Conservation (phyloP, 1,140 invertebrate genomes). For the Aricia agestis region DNA sequence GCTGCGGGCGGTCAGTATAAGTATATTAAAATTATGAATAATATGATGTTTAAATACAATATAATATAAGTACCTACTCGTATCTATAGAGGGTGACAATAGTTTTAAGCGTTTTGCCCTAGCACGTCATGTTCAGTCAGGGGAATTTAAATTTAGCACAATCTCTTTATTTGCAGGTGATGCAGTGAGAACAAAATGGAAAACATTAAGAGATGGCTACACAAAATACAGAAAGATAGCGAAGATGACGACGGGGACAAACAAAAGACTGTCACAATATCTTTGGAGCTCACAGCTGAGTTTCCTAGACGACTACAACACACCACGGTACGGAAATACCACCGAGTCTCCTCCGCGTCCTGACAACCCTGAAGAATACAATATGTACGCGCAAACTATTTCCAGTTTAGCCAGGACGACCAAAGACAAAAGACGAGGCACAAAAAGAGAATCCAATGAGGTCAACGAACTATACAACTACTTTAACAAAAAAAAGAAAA, state of each 20-base stretch:
- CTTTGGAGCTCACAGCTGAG: slow-evolving; percentile 29
- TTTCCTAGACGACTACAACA: slow-evolving; percentile 30
- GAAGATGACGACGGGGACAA: slow-evolving; percentile 15
- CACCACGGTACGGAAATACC: not conserved
- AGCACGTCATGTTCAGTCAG: no score
- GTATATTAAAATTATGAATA: no score
- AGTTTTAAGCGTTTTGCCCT: no score
- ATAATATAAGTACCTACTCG: no score
- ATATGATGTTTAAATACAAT: no score
- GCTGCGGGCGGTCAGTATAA: no score
- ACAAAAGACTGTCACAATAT: slow-evolving; percentile 24
- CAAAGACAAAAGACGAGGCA: slow-evolving; percentile 1
- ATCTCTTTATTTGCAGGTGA: slow-evolving; percentile 24
- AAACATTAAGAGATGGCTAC: slow-evolving; percentile 33
- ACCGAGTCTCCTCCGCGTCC: not conserved
- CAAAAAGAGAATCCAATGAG: not conserved
- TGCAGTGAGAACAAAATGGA: slow-evolving; percentile 33
- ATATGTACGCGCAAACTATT: not conserved
- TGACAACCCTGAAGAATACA: slow-evolving; percentile 6
- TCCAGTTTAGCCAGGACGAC: not conserved
- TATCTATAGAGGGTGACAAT: no score
- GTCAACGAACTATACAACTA: not conserved
- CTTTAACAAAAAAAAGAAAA: slow-evolving; percentile 20
- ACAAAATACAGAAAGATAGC: slow-evolving; percentile 32
- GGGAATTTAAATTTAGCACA: no score